Base-by-base conservation (phyloP, 2,797 vertebrate species). In the Lophura swinhoii region DNA sequence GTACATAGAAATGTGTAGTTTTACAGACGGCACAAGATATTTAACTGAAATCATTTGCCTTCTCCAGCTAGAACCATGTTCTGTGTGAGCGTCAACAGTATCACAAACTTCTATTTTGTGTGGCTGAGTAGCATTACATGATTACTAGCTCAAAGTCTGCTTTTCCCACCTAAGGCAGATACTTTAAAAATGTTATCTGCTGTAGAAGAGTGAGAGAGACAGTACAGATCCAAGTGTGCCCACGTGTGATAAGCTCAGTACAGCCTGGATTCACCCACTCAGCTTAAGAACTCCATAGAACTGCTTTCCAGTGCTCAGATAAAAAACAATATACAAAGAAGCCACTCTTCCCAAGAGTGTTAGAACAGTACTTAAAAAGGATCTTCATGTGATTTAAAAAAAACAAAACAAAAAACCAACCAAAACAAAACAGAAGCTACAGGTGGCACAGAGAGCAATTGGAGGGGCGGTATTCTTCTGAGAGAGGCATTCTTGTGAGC, bases 301-400 rank as follows among this genome's bases (percentile, higher is more conserved):
- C 88, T 97, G 96, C 98, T 98, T 98, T 99, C 98, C 98, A 99
- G 99, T 98, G 98, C 98, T 99, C 98, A 97, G 97, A 97, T 83
- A 95, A 97, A 88, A 89, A 95, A 96, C 73, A 97, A 94, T 94
- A 95, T 95, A 96, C 77, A 92, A 86, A 97, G 97, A 98, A 91
- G 96, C 97, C 93, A 96, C 95, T 96, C 96, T 94, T 96, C 84
- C 96, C 62, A 90, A 96, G 96, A 97, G 94, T 86, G 95, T 93
- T 93, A 94, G 87, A 97, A 97, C 88, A 97, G 97, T 97, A 96
- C 94, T 97, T 95, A 97, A 97, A 97, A 97, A 97, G 93, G 96
- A 98, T 98, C 98, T 98, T 99, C 98, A 97, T 97, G 97, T 98
- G 93, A 97, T 95, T 97, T 94, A 68, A 97, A 97, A 97, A 96